Conservation (phyloP, 2,113 vertebrate species). For the Hiodon alosoides region DNA sequence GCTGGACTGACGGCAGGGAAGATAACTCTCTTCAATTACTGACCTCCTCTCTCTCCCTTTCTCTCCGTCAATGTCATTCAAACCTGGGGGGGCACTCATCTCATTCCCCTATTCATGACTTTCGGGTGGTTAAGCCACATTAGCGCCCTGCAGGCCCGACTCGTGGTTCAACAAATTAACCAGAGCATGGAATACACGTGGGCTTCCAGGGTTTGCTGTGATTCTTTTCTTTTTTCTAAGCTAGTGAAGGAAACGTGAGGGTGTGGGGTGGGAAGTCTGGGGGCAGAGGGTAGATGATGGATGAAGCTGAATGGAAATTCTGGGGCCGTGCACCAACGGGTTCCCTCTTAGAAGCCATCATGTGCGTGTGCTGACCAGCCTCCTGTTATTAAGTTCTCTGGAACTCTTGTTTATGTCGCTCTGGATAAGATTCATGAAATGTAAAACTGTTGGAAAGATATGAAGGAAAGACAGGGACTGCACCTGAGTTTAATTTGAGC, state of each 20-base stretch:
- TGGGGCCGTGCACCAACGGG: slow-evolving; percentile 59
- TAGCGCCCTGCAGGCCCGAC: slow-evolving; percentile 75
- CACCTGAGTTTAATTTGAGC: no score
- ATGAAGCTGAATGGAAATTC: slow-evolving; percentile 67
- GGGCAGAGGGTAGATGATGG: not conserved
- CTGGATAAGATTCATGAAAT: no score
- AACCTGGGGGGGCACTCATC: not conserved
- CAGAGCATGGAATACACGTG: slow-evolving; percentile 84
- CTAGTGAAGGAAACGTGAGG: slow-evolving; percentile 71
- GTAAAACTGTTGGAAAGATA: no score
- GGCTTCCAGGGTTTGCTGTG: slow-evolving; percentile 84
- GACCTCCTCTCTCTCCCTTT: slow-evolving; percentile 39
- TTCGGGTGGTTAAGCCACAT: slow-evolving; percentile 80
- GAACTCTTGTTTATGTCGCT: no score
- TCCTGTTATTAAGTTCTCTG: no score
- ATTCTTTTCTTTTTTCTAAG: no score
- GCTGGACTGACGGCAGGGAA: slow-evolving; percentile 70
- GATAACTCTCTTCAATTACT: slow-evolving; percentile 72
- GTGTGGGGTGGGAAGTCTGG: slow-evolving; percentile 59
- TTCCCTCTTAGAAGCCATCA: no score
- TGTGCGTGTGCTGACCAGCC: no score
- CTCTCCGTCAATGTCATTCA: slow-evolving; percentile 15
- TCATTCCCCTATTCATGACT: not conserved
- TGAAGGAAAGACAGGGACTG: no score
- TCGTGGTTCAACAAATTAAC: slow-evolving; percentile 86